Evolutionary conservation across 2,797 vertebrate genomes (phyloP).

Genomic region (Girardinus metallicus): DNA sequence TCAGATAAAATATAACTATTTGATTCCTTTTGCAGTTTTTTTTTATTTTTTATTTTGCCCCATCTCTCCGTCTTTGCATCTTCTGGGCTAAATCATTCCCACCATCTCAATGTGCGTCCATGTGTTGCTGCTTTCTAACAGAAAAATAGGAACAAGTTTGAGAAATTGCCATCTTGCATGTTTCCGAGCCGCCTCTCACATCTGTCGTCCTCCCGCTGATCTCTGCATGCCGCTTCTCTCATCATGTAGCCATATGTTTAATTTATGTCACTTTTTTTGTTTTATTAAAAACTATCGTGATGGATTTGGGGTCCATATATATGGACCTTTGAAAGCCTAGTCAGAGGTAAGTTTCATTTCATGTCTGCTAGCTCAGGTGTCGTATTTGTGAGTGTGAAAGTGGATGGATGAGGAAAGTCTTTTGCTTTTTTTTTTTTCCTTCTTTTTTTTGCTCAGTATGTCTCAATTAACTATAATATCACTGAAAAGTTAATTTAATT

Average conservation of each 20-base stretch:
- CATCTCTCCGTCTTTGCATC: constrained; percentile 1
- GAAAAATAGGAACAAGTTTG: neutral
- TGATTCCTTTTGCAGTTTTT: too few species aligned
- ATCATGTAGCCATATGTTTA: constrained; percentile 56
- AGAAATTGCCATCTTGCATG: constrained; percentile 10
- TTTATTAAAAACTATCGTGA: constrained; percentile 73
- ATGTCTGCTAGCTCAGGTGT: constrained; percentile 48
- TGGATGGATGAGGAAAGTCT: constrained; percentile 21
- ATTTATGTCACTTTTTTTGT: constrained; percentile 72
- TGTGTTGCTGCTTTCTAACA: constrained; percentile 27
- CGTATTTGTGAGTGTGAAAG: constrained; percentile 36
- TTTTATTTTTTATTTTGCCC: neutral
- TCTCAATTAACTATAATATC: neutral
- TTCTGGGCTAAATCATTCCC: neutral
- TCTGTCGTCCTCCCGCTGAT: neutral
- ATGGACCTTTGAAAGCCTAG: constrained; percentile 71
- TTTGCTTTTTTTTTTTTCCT: constrained; percentile 35
- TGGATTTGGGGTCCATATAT: constrained; percentile 71
- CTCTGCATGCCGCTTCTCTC: constrained; percentile 47
- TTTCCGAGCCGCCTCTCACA: neutral
- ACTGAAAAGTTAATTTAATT: neutral
- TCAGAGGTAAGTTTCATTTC: constrained; percentile 80
- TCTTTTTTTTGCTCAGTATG: constrained; percentile 18
- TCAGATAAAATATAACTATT: neutral
- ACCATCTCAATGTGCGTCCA: constrained; percentile 28